Evolutionary conservation across 2,113 vertebrate genomes (phyloP), one percentile per base, ranked within the genome.

Genomic region (Rhagologus leucostigma): DNA sequence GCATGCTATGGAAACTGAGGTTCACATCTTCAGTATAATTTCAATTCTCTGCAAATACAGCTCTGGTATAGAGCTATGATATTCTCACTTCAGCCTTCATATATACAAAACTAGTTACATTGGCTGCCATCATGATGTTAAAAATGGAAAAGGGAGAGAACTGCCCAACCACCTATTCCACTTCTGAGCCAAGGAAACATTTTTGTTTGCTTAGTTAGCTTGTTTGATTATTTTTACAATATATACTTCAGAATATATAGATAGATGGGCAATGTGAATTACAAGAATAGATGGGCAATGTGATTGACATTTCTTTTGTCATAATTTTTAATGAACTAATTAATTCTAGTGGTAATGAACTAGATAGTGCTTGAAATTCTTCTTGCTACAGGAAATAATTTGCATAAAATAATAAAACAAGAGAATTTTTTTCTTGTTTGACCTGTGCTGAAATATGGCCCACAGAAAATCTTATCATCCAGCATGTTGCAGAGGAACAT

Each of bases 251-350:
- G 62, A 95, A 29, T 52, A 29, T 29, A 52, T 16, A 52, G 26
- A 81, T 84, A 87, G n/a, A 87, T 35, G 21, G 65, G 29, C 44
- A 65, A 26, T 33, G 17, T 68, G 50, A 92, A 90, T 91, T 91
- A 84, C 53, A 37, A 69, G 57, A 95, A 84, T 87, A 87, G n/a
- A 87, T n/a, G 19, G 65, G 32, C 49, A 65, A 29, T 30, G 16
- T 68, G 55, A 88, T 92, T 89, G 90, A 82, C 53, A 77, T 89
- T 91, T 94, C 81, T 95, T 94, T 85, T 65, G 53, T 73, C 27
- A 35, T 62, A 71, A 16, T 80, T 85, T 78, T 69, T 39, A 47
- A 79, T 74, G 23, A 94, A 68, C 30, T 75, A 78, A 92, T 89
- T 82, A 84, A 85, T 95, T 93, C 70, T 65, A 73, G 29, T 70